A percentile compares a stretch with the other conserved stretches of the same genome.
phyloP scores from a whole-genome alignment of 2,888 invertebrate species.

The Dendrolimus pini region DNA sequence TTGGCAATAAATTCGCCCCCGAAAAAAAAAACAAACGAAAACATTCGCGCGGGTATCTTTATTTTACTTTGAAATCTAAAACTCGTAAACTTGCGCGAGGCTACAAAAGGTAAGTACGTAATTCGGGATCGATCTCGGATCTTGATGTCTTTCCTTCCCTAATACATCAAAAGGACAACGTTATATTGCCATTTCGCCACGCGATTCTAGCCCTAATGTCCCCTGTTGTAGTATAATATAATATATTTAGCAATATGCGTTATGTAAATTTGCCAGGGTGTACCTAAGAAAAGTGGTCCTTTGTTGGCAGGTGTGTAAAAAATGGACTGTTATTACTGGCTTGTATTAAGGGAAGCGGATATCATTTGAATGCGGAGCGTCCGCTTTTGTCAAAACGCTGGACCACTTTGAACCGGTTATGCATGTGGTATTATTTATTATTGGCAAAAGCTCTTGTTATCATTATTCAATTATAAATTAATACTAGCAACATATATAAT shows the following conservation, averaged over 20 bases:
- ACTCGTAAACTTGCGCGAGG: constrained; percentile 18
- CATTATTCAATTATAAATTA: too few relatives aligned
- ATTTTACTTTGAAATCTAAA: constrained; percentile 13
- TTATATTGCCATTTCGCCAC: constrained; percentile 7
- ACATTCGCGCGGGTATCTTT: constrained; percentile 3
- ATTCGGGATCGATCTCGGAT: constrained; percentile 26
- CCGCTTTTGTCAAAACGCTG: background rate
- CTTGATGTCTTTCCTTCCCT: constrained; percentile 22
- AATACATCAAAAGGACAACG: constrained; percentile 24
- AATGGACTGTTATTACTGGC: constrained; percentile 18
- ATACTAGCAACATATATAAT: too few relatives aligned
- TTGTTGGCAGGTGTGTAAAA: constrained; percentile 29
- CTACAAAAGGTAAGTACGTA: constrained; percentile 26
- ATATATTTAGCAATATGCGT: background rate
- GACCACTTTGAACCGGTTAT: background rate
- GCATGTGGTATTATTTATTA: too few relatives aligned
- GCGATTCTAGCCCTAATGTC: constrained; percentile 7
- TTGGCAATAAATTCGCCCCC: background rate
- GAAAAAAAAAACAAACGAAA: constrained; percentile 4
- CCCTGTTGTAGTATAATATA: constrained; percentile 4
- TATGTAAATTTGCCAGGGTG: constrained; percentile 10
- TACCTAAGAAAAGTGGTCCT: constrained; percentile 10
- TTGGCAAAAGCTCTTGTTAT: too few relatives aligned
- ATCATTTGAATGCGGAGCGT: background rate
- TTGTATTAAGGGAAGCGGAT: constrained; percentile 3